Base-by-base conservation (phyloP, 2,797 vertebrate genomes). In the Vipera latastei region DNA sequence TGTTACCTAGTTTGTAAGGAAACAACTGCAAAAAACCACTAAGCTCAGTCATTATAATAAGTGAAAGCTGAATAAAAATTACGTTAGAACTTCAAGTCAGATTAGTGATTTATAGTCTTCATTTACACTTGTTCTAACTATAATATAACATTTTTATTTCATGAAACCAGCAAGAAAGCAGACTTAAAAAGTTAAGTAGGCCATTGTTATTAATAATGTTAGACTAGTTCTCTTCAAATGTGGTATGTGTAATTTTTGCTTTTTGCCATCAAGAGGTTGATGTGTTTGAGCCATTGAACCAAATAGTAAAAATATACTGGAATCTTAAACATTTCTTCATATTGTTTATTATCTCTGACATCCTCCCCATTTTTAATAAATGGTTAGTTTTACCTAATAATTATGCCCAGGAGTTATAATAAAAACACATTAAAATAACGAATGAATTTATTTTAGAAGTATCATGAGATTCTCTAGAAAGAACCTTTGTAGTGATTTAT, bases 51-150 rank as follows among this genome's bases (percentile, higher is more conserved):
- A 53, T 53, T 28, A 88, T 16, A 51, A 56, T 60, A 83, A 92
- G 32, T 60, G 65, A 92, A 89, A 61, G 44, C 22, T 38, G 51
- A 32, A 86, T 61, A 86, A 93, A 73, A 73, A 78, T 3, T 83
- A 22, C 92, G 94, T 89, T 87, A 38, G 32, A n/a, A 89, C 89
- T 60, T 65, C 48, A 93, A 61, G 61, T 14, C 78, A 88, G 3
- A 53, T 88, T 7, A 93, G 92, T 83, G 85, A 88, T 86, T 91
- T 13, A 4, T 28, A 38, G 1, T 59, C 0, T 65, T 89, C n/a
- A 55, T 78, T 12, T 59, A 86, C 16, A 20, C 22, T 73, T 90
- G 32, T 9, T 16, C 0, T 55, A 55, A 28, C 59, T 88, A 26
- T 85, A 59, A 61, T 32, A 65, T 4, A 63, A n/a, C 56, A 61